These are phyloP conservation scores for Phaenicophaeus curvirostris DNA, from an alignment of 2,797 vertebrate species.

Conservation along the genomic window DNA sequence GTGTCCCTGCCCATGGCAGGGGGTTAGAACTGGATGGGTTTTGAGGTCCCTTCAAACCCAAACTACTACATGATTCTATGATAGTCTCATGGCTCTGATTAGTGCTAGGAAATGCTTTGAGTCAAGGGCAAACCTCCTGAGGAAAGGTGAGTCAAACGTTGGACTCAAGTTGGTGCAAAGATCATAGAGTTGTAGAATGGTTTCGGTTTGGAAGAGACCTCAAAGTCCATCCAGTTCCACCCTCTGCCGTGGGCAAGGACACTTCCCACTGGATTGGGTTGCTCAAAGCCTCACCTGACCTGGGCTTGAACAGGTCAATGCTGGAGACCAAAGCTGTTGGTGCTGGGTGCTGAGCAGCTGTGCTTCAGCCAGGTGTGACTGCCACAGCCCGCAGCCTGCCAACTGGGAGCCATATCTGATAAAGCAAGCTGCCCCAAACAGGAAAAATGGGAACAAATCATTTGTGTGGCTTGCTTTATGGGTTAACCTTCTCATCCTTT, in stretches of 20 bases:
- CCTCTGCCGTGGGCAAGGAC: too few relatives aligned
- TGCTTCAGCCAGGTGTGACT: not conserved
- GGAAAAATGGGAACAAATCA: not conserved
- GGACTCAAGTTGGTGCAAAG: not conserved
- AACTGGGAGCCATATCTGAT: not conserved
- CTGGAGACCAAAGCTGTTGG: not conserved
- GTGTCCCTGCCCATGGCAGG: too few relatives aligned
- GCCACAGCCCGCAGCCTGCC: slow-evolving; percentile 18
- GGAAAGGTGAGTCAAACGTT: not conserved
- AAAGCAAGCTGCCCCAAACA: not conserved
- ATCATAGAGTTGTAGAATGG: too few relatives aligned
- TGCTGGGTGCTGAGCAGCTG: not conserved
- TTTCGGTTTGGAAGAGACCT: too few relatives aligned
- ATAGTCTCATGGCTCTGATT: not conserved
- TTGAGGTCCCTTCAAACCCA: too few relatives aligned
- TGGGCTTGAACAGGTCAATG: too few relatives aligned
- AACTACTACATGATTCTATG: too few relatives aligned
- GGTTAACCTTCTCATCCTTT: not conserved
- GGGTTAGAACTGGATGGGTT: too few relatives aligned
- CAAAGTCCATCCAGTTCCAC: too few relatives aligned
- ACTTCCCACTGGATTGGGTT: too few relatives aligned
- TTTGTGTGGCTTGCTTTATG: not conserved
- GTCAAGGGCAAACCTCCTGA: not conserved
- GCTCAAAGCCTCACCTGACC: too few relatives aligned
- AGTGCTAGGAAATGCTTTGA: not conserved